A percentile compares a stretch with the other conserved stretches of the same genome.
These are phyloP conservation scores for Aethina tumida DNA, from an alignment of 1,140 invertebrate species.

Conservation along the genomic window DNA sequence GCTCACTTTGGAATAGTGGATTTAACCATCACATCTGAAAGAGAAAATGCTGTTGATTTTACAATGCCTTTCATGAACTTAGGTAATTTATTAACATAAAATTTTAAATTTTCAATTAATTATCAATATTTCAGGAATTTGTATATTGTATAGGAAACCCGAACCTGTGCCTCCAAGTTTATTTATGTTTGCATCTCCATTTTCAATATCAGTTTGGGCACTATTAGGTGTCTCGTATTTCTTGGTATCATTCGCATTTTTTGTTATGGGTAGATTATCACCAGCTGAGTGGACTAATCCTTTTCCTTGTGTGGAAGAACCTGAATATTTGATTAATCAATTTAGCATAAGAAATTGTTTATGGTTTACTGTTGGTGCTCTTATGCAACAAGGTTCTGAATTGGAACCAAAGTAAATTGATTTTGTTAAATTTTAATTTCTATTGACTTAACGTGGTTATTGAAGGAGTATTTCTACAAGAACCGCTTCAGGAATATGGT, in stretches of 20 bases:
- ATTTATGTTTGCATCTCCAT: constrained; percentile 72
- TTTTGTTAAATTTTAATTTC: not conserved
- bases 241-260: constrained; percentile 60
- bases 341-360: constrained; percentile 54
- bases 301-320: constrained; percentile 59
- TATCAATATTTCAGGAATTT: constrained; percentile 50
- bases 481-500: constrained; percentile 76
- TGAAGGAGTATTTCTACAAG: constrained; percentile 68
- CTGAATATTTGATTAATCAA: constrained; percentile 55
- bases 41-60: constrained; percentile 84
- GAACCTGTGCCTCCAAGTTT: constrained; percentile 58
- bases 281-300: constrained; percentile 69
- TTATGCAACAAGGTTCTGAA: constrained; percentile 81
- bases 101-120: constrained; percentile 2
- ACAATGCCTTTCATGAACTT: constrained; percentile 85
- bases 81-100: constrained; percentile 14
- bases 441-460: constrained; percentile 14
- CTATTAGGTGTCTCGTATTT: constrained; percentile 61
- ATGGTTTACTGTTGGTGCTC: constrained; percentile 45
- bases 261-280: constrained; percentile 63
- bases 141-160: constrained; percentile 70
- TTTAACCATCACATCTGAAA: constrained; percentile 76
- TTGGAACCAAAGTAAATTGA: constrained; percentile 54
- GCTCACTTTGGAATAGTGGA: constrained; percentile 71
- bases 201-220: constrained; percentile 70